Evolutionary conservation across 2,113 vertebrate species (phyloP).

Genomic region (Pelodiscus sinensis): DNA sequence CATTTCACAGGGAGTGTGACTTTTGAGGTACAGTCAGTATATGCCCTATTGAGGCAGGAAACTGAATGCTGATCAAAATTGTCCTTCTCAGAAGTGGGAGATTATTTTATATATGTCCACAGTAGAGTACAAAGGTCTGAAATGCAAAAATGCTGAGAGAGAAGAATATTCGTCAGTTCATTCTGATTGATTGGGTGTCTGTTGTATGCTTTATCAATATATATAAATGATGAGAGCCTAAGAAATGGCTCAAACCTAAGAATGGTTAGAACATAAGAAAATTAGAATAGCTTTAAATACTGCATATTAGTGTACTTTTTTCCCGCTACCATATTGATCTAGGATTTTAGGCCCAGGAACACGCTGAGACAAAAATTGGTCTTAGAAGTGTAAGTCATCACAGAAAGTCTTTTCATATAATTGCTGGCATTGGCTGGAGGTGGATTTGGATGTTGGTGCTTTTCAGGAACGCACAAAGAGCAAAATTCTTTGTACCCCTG

Average conservation of each 20-base stretch:
- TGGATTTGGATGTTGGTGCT: background rate
- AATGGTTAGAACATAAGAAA: background rate
- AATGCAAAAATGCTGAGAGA: background rate
- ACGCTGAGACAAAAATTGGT: background rate
- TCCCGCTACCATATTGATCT: background rate
- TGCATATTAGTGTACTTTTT: background rate
- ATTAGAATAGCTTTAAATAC: background rate
- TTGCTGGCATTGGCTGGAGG: background rate
- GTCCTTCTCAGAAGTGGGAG: no score
- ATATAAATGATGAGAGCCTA: background rate
- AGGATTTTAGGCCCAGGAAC: background rate
- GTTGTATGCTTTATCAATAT: background rate
- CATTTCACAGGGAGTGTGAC: background rate
- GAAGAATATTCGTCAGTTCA: background rate
- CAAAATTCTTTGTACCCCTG: background rate
- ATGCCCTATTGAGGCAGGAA: background rate
- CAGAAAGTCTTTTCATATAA: background rate
- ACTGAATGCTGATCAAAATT: background rate
- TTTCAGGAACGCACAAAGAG: background rate
- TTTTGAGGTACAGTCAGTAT: background rate
- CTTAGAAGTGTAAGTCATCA: background rate
- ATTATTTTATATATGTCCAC: background rate
- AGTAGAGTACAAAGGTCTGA: background rate
- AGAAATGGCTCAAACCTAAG: background rate
- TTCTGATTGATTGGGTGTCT: background rate